phyloP scores from a whole-genome alignment of 2,888 invertebrate species.

The Rhyacophila evoluta region DNA sequence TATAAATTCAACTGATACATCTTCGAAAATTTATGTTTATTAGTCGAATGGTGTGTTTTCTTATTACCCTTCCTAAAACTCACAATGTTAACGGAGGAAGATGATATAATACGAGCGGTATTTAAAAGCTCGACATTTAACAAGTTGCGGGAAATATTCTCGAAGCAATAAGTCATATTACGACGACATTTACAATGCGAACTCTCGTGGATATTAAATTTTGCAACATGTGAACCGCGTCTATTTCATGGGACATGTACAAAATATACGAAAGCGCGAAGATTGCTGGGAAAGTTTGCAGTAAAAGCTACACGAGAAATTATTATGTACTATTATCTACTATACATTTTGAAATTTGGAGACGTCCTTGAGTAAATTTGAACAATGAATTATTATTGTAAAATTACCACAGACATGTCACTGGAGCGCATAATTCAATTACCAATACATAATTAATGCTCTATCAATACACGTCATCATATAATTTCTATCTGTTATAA shows the following conservation, averaged over 20 bases:
- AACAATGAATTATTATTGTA: too few relatives aligned
- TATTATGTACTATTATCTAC: background rate
- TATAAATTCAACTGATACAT: too few relatives aligned
- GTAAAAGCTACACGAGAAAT: background rate
- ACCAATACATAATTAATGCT: too few relatives aligned
- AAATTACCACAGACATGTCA: too few relatives aligned
- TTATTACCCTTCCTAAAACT: background rate
- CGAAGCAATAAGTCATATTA: conserved; percentile 19
- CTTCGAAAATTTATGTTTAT: too few relatives aligned
- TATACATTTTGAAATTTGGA: too few relatives aligned
- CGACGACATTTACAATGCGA: conserved; percentile 4
- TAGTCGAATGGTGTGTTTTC: too few relatives aligned
- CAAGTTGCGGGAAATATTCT: conserved; percentile 6
- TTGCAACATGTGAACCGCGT: conserved; percentile 3
- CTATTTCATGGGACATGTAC: background rate
- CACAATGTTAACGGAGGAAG: background rate
- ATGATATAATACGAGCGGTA: background rate
- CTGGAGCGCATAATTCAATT: too few relatives aligned
- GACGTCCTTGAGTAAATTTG: too few relatives aligned
- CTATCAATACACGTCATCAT: too few relatives aligned
- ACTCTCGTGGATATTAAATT: conserved; percentile 10
- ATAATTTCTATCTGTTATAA: too few relatives aligned
- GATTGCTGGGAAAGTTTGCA: background rate
- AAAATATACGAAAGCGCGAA: background rate
- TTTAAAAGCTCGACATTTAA: conserved; percentile 13